Conservation (phyloP, 2,797 vertebrate species). For the Hippocampus kuda region DNA sequence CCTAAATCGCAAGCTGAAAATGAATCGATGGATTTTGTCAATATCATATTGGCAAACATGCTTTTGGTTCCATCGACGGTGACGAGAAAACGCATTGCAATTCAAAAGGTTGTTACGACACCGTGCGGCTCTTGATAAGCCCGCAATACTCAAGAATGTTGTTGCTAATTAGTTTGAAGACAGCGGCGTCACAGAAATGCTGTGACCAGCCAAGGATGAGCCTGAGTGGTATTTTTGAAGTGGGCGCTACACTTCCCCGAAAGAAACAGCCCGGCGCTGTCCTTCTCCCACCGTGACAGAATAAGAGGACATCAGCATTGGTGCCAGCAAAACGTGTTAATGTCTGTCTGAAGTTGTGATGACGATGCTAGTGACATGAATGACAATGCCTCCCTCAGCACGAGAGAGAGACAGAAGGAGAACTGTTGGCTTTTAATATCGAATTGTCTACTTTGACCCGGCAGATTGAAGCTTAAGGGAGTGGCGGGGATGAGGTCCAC, state of each 20-base stretch:
- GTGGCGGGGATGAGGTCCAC: not conserved
- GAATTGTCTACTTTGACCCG: slow-evolving; percentile 14
- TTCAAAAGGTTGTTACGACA: not conserved
- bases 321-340: slow-evolving; percentile 17
- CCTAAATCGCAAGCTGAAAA: not conserved
- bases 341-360: slow-evolving; percentile 18
- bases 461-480: not conserved
- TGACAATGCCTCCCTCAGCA: slow-evolving; percentile 25
- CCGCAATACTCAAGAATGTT: not conserved
- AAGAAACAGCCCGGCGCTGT: slow-evolving; percentile 12
- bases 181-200: slow-evolving; percentile 20
- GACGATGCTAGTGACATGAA: slow-evolving; percentile 28
- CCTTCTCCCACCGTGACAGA: slow-evolving; percentile 1
- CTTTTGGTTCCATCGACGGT: not conserved
- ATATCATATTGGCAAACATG: not conserved
- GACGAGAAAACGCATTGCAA: not conserved
- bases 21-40: not conserved
- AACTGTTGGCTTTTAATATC: slow-evolving; percentile 32
- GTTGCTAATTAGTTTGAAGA: slow-evolving; percentile 22
- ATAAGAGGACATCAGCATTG: slow-evolving; percentile 12
- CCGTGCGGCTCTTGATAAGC: not conserved
- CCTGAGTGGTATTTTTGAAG: not conserved
- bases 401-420: slow-evolving; percentile 6
- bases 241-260: not conserved
- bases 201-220: not conserved